A percentile compares a stretch with the other conserved stretches of the same genome.
Conservation (phyloP, 2,797 vertebrate genomes). For the Halcyon badia region DNA sequence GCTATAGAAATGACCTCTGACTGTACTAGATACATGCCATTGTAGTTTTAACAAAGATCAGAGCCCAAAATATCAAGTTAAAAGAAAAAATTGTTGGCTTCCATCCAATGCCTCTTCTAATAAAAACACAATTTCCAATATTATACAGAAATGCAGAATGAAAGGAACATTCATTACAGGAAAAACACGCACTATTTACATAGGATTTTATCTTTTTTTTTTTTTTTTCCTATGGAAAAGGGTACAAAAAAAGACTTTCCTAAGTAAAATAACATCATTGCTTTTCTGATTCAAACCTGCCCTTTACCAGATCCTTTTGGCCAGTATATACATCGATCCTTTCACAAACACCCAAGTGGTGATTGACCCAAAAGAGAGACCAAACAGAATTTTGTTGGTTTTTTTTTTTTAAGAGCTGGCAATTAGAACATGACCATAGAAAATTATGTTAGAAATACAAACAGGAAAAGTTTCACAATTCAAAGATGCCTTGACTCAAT, state of each 20-base stretch:
- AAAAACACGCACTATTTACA: constrained; percentile 82
- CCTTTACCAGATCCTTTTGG: constrained; percentile 59
- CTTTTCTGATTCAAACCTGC: constrained; percentile 72
- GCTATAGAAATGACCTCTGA: constrained; percentile 87
- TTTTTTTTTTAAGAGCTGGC: constrained; percentile 29
- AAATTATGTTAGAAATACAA: constrained; percentile 59
- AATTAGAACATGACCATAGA: constrained; percentile 27
- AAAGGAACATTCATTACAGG: constrained; percentile 82
- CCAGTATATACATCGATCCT: not conserved
- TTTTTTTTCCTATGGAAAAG: constrained; percentile 71
- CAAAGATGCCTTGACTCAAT: constrained; percentile 21
- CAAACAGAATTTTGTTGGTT: constrained; percentile 25
- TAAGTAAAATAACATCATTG: constrained; percentile 74
- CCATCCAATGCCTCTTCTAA: constrained; percentile 79
- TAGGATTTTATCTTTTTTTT: constrained; percentile 77
- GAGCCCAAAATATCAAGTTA: constrained; percentile 86
- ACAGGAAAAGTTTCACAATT: constrained; percentile 12
- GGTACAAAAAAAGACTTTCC: constrained; percentile 69
- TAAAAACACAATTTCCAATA: constrained; percentile 83
- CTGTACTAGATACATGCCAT: constrained; percentile 84
- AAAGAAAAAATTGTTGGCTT: constrained; percentile 83
- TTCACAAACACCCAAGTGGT: constrained; percentile 44
- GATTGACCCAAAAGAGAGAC: constrained; percentile 34
- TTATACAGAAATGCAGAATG: constrained; percentile 80
- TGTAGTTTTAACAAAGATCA: constrained; percentile 85